Evolutionary conservation across 53 echinoderm and acorn worm species (phyloP).

Genomic region (Paracentrotus lividus): DNA sequence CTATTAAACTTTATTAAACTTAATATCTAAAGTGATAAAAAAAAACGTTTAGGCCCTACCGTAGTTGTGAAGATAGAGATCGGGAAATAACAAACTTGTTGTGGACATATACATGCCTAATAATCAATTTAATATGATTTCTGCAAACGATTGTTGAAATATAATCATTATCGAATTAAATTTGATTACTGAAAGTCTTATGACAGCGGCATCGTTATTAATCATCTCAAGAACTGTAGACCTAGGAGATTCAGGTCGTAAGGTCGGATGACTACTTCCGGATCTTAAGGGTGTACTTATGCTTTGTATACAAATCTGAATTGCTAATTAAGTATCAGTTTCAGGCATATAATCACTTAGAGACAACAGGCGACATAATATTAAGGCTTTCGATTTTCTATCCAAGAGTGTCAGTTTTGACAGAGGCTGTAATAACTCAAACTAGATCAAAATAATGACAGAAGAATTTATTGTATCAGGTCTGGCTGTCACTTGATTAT

Average conservation of each 20-base stretch:
- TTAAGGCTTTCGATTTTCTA: neutral
- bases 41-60: no score
- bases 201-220: constrained; percentile 18
- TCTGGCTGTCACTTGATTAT: neutral
- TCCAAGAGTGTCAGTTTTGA: neutral
- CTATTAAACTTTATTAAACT: no score
- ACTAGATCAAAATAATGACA: neutral
- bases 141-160: no score
- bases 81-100: neutral
- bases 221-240: neutral
- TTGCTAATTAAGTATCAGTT: constrained; percentile 18
- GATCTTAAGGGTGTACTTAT: neutral
- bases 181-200: neutral
- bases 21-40: no score
- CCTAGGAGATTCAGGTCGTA: constrained; percentile 18
- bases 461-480: neutral
- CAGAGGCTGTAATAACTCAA: neutral
- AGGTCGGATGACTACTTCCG: constrained; percentile 19
- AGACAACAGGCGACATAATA: constrained; percentile 13
- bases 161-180: no score
- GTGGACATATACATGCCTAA: neutral
- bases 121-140: neutral
- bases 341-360: neutral
- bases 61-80: neutral
- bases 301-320: neutral